Evolutionary conservation across 2,888 invertebrate genomes (phyloP), one percentile per base, ranked within the genome.

Genomic region (Oxyscelio sp.): DNA sequence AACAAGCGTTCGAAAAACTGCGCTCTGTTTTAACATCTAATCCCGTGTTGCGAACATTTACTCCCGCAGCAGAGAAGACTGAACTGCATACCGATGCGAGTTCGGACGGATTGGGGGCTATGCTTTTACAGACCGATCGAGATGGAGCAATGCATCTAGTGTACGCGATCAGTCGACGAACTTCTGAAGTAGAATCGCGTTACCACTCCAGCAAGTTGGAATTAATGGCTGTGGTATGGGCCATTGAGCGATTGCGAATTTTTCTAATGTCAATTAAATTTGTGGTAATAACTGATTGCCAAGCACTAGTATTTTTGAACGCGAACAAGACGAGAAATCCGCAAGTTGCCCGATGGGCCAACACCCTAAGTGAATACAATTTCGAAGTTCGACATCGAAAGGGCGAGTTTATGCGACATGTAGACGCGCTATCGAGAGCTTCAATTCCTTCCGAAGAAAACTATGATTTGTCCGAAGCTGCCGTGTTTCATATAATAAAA

Each of bases 391-490:
- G 27, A 22, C 56, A 70, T 13, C 22, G 43, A 24, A 58, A 70
- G 27, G 70, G 70, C 0, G 13, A 54, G 9, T 1, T 9, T 8
- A 70, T 70, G 70, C 38, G 22, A 5, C 70, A 70, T 17, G 31
- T 58, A n/a, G 58, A 70, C 8, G 70, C 70, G 11, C 1, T 70
- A 11, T 70, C 70, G 9, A 6, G 70, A 19, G 70, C 45, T 0
- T 54, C 63, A 0, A 21, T 54, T 4, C 24, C 48, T 8, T 4
- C 11, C 4, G 52, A 50, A 2, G 63, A 50, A 1, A 1, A 6
- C 6, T n/a, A 34, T 21, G 6, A 21, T 4, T 21, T 61, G 0
- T 31, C 43, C 11, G 34, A 34, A 6, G 65, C 56, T 2, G 19
- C 21, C 5, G 38, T 77, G 4, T 58, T 22, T 6, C 31, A 34